A percentile compares a stretch with the other conserved stretches of the same genome.
Evolutionary conservation across 2,113 vertebrate species (phyloP).

Genomic region (Ceratotherium simum): DNA sequence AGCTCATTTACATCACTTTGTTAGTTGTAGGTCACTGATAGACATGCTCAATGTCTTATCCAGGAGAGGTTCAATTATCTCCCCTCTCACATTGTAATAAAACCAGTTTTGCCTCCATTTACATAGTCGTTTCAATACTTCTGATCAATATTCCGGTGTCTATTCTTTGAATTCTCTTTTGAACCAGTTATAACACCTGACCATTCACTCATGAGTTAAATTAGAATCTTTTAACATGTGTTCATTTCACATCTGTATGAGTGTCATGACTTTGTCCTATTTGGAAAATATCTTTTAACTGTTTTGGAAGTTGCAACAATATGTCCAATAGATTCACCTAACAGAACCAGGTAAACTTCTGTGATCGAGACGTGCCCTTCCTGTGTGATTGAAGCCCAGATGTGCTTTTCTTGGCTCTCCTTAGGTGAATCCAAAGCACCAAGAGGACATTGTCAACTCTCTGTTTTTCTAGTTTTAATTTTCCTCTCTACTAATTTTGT

Average conservation of each 20-base stretch:
- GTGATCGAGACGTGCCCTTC: not conserved
- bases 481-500: constrained; percentile 66
- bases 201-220: constrained; percentile 9
- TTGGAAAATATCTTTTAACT: constrained; percentile 21
- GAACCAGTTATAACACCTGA: not conserved
- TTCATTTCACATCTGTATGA: not conserved
- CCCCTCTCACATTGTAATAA: not conserved
- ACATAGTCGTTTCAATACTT: not conserved
- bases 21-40: not conserved
- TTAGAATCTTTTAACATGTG: not conserved
- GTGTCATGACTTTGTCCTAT: not conserved
- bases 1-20: not conserved
- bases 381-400: not conserved
- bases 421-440: constrained; percentile 51
- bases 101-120: not conserved
- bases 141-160: not conserved
- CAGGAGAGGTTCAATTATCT: not conserved
- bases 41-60: not conserved
- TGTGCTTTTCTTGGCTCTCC: not conserved
- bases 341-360: not conserved
- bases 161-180: constrained; percentile 7
- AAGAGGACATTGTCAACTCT: not conserved
- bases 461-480: constrained; percentile 62
- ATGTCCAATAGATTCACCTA: not conserved
- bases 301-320: not conserved